Base-by-base conservation (phyloP, 2,113 vertebrate genomes). In the Hippopotamus amphibius region DNA sequence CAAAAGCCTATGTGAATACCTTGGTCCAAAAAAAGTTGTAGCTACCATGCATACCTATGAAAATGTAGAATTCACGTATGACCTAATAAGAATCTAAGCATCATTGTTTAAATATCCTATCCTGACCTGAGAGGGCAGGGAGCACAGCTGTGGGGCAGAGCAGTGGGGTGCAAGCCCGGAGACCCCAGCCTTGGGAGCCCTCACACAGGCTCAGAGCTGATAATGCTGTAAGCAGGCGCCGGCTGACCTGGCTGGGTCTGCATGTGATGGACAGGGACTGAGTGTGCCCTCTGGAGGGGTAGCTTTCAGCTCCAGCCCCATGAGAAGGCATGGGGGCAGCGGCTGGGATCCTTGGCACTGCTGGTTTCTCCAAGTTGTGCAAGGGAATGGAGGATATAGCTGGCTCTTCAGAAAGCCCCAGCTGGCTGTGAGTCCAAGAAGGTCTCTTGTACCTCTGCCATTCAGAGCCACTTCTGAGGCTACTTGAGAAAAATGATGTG, bases 401-500 rank as follows among this genome's bases (percentile, higher is more conserved):
- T 57, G 6, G 46, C 81, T 84, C 81, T 90, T 30, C 68, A 7
- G 63, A 69, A 97, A 80, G 33, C 37, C 69, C 16, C 69, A 10
- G 13, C 92, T 69, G 59, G 59, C 61, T 28, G 0, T 50, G 19
- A 1, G 43, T 7, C 88, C 98, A 82, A 2, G 46, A 96, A 93
- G 50, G 55, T 24, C 63, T 94, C 63, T 79, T 19, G 41, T 76
- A 76, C 33, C 95, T 30, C n/a, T 26, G 1, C 17, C 12, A 19
- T 59, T 79, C 74, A 55, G 21, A 85, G 53, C 30, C 37, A 4
- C 80, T 53, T 69, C 48, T 79, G 86, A 74, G 71, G 89, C 71
- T 50, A 2, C 88, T 96, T 55, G 72, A 92, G 82, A 61, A 92
- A 80, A 95, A 94, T 74, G 46, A 97, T 98, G 95, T 98, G 98